A percentile compares a stretch with the other conserved stretches of the same genome.
Conservation (phyloP, 2,888 invertebrate genomes). For the Pegoplata infirma region DNA sequence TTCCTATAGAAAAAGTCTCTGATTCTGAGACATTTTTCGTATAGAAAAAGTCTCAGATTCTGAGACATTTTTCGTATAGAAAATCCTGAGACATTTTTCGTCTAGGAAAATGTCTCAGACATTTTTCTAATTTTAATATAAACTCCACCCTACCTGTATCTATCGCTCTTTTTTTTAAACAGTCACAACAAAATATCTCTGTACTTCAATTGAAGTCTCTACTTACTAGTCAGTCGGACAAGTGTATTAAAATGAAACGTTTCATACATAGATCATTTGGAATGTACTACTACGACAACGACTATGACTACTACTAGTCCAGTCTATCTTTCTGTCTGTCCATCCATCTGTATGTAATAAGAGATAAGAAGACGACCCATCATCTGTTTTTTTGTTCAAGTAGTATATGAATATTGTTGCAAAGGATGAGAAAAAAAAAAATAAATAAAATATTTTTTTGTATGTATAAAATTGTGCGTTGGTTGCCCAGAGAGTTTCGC, state of each 20-base stretch:
- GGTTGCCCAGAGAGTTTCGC: conserved; percentile 27
- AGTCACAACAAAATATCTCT: conserved; percentile 40
- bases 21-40: no score
- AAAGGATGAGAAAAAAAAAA: conserved; percentile 16
- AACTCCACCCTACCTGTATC: background rate
- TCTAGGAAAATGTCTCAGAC: no score
- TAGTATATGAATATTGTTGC: conserved; percentile 2
- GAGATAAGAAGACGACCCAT: background rate
- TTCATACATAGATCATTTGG: conserved; percentile 50
- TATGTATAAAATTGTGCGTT: conserved; percentile 46
- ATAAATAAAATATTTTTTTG: background rate
- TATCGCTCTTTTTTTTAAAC: conserved; percentile 22
- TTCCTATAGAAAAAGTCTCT: no score
- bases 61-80: no score
- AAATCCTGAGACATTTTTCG: no score
- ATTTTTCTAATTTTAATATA: no score
- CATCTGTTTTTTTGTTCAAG: conserved; percentile 10
- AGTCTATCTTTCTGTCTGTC: conserved; percentile 18
- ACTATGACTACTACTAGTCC: background rate
- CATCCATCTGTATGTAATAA: no score
- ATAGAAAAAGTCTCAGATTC: no score
- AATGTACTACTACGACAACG: conserved; percentile 31
- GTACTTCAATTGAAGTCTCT: conserved; percentile 49
- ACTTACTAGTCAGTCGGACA: background rate
- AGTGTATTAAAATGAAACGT: conserved; percentile 34